Conservation (phyloP, 2,888 invertebrate genomes). For the Rotaria socialis region DNA sequence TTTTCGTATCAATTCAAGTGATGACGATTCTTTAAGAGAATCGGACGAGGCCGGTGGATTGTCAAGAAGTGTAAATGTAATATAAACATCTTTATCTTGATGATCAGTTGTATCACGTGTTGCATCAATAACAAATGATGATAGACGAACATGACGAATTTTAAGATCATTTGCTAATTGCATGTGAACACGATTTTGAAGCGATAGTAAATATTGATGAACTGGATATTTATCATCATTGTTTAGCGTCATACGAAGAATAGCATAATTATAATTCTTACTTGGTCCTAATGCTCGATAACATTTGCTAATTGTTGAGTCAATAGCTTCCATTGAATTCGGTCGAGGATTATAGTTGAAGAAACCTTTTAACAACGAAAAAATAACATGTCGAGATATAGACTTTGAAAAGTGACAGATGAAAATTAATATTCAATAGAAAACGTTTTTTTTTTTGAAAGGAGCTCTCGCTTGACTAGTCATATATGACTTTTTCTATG, state of each 20-base stretch:
- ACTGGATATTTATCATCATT: constrained; percentile 11
- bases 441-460: too few species aligned
- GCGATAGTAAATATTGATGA: neutral
- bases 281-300: constrained; percentile 11
- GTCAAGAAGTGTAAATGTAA: constrained; percentile 19
- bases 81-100: neutral
- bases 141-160: neutral
- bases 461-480: too few species aligned
- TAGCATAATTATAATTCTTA: neutral
- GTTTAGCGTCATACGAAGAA: neutral
- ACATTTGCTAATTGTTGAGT: neutral
- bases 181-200: neutral
- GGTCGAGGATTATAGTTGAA: constrained; percentile 7
- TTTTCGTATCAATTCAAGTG: neutral
- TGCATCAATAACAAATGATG: neutral
- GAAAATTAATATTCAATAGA: neutral
- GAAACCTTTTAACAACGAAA: neutral
- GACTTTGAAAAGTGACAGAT: neutral
- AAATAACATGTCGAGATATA: too few species aligned
- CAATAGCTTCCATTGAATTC: neutral
- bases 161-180: constrained; percentile 17
- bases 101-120: constrained; percentile 4
- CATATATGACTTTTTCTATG: too few species aligned
- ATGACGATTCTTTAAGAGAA: neutral
- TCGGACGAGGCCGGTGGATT: neutral